Evolutionary conservation across 1,140 invertebrate genomes (phyloP).

Genomic region (Acromyrmex heyeri): DNA sequence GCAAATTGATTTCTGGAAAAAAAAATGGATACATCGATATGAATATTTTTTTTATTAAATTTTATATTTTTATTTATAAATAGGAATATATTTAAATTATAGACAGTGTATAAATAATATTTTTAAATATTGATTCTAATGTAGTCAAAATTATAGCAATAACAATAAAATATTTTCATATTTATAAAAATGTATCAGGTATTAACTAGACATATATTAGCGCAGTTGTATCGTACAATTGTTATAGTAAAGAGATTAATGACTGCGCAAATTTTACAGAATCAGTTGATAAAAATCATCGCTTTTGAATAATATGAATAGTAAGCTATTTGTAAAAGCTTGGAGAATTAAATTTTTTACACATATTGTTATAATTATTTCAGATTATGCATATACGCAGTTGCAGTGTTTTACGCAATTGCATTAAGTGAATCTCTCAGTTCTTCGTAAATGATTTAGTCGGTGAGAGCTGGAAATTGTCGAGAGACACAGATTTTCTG

Average conservation of each 20-base stretch:
- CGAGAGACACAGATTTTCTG: not conserved
- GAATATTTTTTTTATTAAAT: not conserved
- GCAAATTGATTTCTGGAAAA: not conserved
- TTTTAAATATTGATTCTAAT: not conserved
- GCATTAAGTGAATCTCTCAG: not conserved
- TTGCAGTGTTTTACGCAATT: constrained; percentile 17
- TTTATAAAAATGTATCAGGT: not conserved
- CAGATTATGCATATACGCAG: not conserved
- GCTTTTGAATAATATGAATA: not conserved
- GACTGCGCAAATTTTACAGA: not conserved
- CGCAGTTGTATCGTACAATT: not conserved
- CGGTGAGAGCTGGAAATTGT: constrained; percentile 11
- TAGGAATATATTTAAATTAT: not conserved
- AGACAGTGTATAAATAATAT: not conserved
- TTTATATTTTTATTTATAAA: not conserved
- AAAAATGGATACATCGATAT: not conserved
- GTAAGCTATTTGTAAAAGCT: not conserved
- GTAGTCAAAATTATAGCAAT: not conserved
- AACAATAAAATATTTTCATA: not conserved
- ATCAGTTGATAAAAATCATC: not conserved
- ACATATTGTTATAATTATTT: constrained; percentile 22
- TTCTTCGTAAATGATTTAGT: not conserved
- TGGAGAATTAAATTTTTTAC: not conserved
- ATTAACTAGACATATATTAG: not conserved
- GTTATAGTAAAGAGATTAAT: not conserved